Base-by-base conservation (phyloP, 2,888 invertebrate species). In the Incurvaria masculella region DNA sequence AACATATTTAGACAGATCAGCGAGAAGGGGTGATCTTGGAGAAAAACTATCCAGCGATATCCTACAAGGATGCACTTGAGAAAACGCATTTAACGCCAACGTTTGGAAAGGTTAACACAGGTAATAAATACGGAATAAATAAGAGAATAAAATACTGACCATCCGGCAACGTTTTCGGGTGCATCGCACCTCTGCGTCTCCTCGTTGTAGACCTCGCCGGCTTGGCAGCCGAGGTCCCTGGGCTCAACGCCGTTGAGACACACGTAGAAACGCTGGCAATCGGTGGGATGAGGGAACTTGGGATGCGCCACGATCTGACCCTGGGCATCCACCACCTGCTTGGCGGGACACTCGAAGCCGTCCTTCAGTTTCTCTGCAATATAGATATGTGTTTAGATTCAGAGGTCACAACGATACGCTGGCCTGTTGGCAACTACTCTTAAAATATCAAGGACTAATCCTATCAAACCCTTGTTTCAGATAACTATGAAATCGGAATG, bases 231-330 rank as follows among this genome's bases (percentile, higher is more conserved):
- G 53, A 92, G 84, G 66, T 92, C 91, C 53, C 94, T 84, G n/a
- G 94, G 93, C 57, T 89, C 92, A 21, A 87, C 80, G 14, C 91
- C 91, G 66, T 89, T 93, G 58, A 94, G 72, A 68, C 94, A 94
- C 23, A 94, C 92, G 72, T 93, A 94, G 84, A 94, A 94, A 61
- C 91, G 87, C 69, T 93, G 91, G 73, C 94, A 95, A 69, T 95
- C 94, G 26, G 82, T 85, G 38, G 91, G 89, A 74, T 94, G 91
- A 2, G 93, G 80, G 72, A 83, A 94, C 68, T 90, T 91, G 19
- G 93, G 93, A 72, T 94, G 94, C 21, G 91, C 86, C 4, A 90
- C 84, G 6, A 80, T 65, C 64, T 87, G 87, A 20, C 92, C 93
- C 55, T 82, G 82, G 14, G 79, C 66, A 61, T 89, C 89, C 1